Percentiles rank a stretch among this genome's conserved stretches.
These are phyloP conservation scores for Tetraodon nigroviridis DNA, from an alignment of 2,113 vertebrate species.

Conservation along the genomic window DNA sequence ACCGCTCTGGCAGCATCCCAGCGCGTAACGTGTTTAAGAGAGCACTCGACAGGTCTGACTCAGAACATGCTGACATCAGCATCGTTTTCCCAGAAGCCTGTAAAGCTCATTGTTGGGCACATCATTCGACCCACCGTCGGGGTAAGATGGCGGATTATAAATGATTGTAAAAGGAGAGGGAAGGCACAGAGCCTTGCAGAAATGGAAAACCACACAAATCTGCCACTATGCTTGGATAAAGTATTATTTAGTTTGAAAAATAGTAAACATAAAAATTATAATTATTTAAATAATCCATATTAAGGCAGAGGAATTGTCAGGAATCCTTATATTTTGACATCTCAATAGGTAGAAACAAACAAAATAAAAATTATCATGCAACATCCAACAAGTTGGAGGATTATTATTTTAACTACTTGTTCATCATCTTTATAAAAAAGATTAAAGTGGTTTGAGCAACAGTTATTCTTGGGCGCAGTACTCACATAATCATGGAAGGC, in stretches of 20 bases:
- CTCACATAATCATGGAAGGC: conserved; percentile 99
- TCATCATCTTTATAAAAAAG: neutral
- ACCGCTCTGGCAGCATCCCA: conserved; percentile 16
- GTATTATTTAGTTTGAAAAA: too few relatives aligned
- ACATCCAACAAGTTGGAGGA: neutral
- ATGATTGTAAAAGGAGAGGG: neutral
- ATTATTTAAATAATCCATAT: neutral
- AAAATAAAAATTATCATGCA: conserved; percentile 9
- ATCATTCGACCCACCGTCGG: conserved; percentile 32
- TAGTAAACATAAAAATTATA: neutral
- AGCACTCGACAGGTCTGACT: conserved; percentile 57
- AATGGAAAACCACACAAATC: too few relatives aligned
- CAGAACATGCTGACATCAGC: conserved; percentile 66
- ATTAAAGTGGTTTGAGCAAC: conserved; percentile 23
- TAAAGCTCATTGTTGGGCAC: conserved; percentile 44
- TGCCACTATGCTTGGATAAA: too few relatives aligned
- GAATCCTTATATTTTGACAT: neutral
- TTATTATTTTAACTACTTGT: conserved; percentile 10
- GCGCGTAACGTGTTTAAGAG: neutral
- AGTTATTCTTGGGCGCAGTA: conserved; percentile 68
- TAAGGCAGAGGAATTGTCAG: too few relatives aligned
- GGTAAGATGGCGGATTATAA: conserved; percentile 31
- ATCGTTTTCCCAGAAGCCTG: conserved; percentile 61
- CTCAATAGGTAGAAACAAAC: too few relatives aligned
- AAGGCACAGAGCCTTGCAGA: neutral